Evolutionary conservation across 2,888 invertebrate genomes (phyloP).

Genomic region (Idaea dimidiata): DNA sequence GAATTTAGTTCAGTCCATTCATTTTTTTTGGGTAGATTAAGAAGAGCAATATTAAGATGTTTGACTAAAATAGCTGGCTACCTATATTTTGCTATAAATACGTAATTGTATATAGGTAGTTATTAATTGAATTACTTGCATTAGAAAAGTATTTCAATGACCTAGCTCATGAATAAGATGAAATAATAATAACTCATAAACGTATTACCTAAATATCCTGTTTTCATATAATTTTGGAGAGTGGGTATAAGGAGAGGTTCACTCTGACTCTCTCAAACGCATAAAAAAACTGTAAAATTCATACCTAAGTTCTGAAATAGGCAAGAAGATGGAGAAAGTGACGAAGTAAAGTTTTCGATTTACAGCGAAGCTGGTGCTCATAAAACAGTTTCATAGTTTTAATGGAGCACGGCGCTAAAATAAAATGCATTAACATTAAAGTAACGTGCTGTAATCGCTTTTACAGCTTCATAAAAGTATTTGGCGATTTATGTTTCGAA

Average conservation of each 20-base stretch:
- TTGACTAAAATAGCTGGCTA: too few species aligned
- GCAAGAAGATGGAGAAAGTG: neutral
- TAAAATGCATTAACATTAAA: constrained; percentile 50
- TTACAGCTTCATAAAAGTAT: constrained; percentile 52
- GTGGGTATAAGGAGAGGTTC: too few species aligned
- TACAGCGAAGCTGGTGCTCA: constrained; percentile 12
- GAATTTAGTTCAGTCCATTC: neutral
- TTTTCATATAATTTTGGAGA: too few species aligned
- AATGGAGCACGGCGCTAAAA: constrained; percentile 37
- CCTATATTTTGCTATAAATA: too few species aligned
- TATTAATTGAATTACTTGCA: too few species aligned
- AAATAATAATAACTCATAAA: too few species aligned
- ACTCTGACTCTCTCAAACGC: too few species aligned
- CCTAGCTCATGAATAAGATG: too few species aligned
- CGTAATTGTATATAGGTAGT: too few species aligned
- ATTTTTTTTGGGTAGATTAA: neutral
- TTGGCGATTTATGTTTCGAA: constrained; percentile 38
- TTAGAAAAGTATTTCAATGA: too few species aligned
- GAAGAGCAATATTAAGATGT: neutral
- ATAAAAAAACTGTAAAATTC: too few species aligned
- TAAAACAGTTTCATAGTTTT: constrained; percentile 19
- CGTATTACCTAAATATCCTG: too few species aligned
- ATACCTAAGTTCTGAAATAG: neutral
- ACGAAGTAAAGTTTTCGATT: neutral
- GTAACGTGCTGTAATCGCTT: constrained; percentile 50